A percentile compares a stretch with the other conserved stretches of the same genome.
Evolutionary conservation across 2,888 invertebrate species (phyloP).

Genomic region (Smittia aterrima): DNA sequence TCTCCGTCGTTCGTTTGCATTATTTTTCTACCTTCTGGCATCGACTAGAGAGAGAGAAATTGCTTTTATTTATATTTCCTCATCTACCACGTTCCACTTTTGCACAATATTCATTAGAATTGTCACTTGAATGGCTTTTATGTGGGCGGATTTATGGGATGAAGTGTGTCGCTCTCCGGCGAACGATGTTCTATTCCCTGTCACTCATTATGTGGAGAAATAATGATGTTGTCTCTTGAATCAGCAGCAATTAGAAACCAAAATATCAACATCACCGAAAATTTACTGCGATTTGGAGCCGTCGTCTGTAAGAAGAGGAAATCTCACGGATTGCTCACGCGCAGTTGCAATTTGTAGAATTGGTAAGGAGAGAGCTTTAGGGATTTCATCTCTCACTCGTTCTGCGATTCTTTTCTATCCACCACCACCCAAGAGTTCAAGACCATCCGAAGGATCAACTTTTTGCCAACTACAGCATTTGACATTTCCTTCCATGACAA

Average conservation of each 20-base stretch:
- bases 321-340: conserved; percentile 24
- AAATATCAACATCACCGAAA: background rate
- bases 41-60: background rate
- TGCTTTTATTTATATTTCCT: background rate
- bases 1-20: background rate
- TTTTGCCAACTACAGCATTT: conserved; percentile 16
- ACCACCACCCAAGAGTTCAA: background rate
- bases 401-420: background rate
- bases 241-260: conserved; percentile 2
- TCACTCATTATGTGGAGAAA: background rate
- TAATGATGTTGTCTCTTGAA: conserved; percentile 1
- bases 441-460: background rate
- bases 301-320: background rate
- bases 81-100: background rate
- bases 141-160: background rate
- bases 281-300: too few relatives aligned
- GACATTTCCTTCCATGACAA: conserved; percentile 39
- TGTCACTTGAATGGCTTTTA: background rate
- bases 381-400: background rate
- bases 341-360: conserved; percentile 36
- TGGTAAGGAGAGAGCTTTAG: conserved; percentile 17
- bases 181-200: background rate
- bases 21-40: conserved; percentile 5
- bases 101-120: background rate
- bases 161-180: background rate